Percentiles rank a stretch among this genome's conserved stretches.
Evolutionary conservation across 64 coral and sea anemone species (phyloP).

Genomic region (Platygyra sinensis): DNA sequence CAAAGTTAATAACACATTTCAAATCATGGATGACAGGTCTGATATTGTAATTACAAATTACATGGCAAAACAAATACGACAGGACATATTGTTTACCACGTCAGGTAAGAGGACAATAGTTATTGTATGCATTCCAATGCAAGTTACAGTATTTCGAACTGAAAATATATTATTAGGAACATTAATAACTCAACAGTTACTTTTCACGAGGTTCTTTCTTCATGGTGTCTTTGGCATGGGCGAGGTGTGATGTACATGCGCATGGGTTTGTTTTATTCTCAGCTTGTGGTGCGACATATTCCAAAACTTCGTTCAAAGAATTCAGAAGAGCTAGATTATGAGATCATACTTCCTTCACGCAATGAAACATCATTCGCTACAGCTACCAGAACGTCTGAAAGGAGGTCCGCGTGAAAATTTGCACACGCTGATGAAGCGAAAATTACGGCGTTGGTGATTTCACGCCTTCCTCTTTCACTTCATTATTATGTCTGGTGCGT

Average conservation of each 20-base stretch:
- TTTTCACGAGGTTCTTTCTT: not conserved
- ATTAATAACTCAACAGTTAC: not conserved
- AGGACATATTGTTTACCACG: not conserved
- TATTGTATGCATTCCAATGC: not conserved
- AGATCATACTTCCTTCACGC: not conserved
- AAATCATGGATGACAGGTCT: not conserved
- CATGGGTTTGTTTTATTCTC: not conserved
- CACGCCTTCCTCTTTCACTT: not conserved
- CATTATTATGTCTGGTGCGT: not conserved
- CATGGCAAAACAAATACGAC: not conserved
- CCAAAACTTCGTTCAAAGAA: not conserved
- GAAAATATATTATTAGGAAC: not conserved
- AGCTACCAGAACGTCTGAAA: not conserved
- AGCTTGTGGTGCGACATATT: not conserved
- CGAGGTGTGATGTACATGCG: not conserved
- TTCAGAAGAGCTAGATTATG: not conserved
- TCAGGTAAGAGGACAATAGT: not conserved
- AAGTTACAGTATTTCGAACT: not conserved
- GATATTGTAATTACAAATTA: not conserved
- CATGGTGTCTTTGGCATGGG: not conserved
- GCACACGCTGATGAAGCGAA: not conserved
- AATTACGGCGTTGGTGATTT: not conserved
- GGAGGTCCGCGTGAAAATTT: not conserved
- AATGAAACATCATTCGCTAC: not conserved
- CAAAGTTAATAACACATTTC: not conserved